Base-by-base conservation (phyloP, 2,888 invertebrate genomes). In the Apoda limacodes region DNA sequence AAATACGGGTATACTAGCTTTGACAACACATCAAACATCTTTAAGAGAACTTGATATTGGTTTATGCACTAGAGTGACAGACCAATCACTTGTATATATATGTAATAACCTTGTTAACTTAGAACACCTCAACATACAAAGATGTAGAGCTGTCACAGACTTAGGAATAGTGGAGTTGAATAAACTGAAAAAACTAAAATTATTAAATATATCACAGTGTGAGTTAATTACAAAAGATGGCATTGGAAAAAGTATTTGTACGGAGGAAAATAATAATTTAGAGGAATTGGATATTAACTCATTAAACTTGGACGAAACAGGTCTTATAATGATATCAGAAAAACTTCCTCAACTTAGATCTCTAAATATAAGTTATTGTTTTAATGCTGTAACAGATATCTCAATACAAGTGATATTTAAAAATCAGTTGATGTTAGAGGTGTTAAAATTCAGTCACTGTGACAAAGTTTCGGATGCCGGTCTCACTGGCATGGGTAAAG, bases 401-500 rank as follows among this genome's bases (percentile, higher is more conserved):
- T 85, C 85, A 10, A 72, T 89, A 30, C 86, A 89, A 68, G 83
- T 83, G 22, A 82, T 91, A 42, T 86, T 89, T 37, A 82, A 85
- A 45, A 82, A 87, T 46, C 81, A 89, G 46, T 55, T 82, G 9
- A 61, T 74, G 42, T 65, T 91, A 22, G 74, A 83, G 22, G 82
- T 69, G 12, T 72, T 91, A 24, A 83, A 83, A 34, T 60, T 91
- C 35, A 85, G 86, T 43, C 85, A 85, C 50, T 90, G 90, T 63
- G 83, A 83, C 43, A 82, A 83, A 55, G 82, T 88, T 17, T 87
- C 88, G 6, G 90, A 91, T 65, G 84, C 83, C 15, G 90, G 89
- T 1, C 62, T 91, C 9, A 88, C 89, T 10, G 88, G 88, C 13
- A 86, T 87, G 82, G 82, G 82, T 4, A 80, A 76, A 50, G 58